Base-by-base conservation (phyloP, 2,113 vertebrate genomes). In the Morone saxatilis region DNA sequence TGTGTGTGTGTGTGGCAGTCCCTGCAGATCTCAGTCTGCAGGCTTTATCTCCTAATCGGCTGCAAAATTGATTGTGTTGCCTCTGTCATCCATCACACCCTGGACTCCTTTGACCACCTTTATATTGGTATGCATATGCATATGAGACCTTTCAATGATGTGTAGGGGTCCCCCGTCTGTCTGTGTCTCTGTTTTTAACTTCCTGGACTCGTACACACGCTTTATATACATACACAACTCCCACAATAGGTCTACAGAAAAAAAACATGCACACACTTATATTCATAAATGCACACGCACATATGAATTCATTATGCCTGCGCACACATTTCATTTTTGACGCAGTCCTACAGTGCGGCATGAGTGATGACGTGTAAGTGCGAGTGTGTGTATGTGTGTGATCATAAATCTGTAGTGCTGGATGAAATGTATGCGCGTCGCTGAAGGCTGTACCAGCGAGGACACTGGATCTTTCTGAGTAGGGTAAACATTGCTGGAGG, bases 81-180 rank as follows among this genome's bases (percentile, higher is more conserved):
- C 57, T 47, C 54, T 41, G 43, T 80, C 82, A 90, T 92, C 81
- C 86, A 92, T 91, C 89, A 92, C 78, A 67, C n/a, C 48, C n/a
- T 7, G 25, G 60, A 59, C 68, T 66, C 25, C 71, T 87, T 72
- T 86, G 80, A 88, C 80, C 87, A 84, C 77, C 76, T 84, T 70
- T 31, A 71, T 78, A 73, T 82, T 65, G 81, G 40, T 65, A 74
- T 90, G 86, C 78, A 81, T 88, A 89, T 92, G 88, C 83, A 91
- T 83, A 85, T 91, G 84, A 88, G 88, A 77, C 89, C 84, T 90
- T 87, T 89, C 74, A 84, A 14, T 60, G 59, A 56, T 57, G 67
- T 36, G 41, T 38, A 60, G 14, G 14, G 5, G 36, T 20, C 36
- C 11, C 13, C 51, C 56, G 41, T 56, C 25, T 76, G 19, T 78